Evolutionary conservation across 2,113 vertebrate species (phyloP), one percentile per base, ranked within the genome.

Genomic region (Festucalex cinctus): DNA sequence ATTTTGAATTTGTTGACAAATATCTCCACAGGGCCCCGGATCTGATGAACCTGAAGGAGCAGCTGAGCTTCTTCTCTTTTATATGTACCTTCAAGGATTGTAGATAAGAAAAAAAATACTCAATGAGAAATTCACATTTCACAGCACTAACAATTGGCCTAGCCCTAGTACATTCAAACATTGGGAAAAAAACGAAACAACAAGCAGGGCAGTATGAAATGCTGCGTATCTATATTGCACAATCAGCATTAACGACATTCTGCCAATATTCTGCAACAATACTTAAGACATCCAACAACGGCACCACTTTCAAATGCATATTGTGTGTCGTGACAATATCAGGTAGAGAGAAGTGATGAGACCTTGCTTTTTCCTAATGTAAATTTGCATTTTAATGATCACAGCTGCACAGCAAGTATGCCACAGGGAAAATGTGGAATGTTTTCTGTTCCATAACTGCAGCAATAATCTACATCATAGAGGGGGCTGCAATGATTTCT

Each of bases 1-100:
- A 92, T 96, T 88, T 93, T 98, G 87, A 99, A 98, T 88, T 98
- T 98, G 85, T 93, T 96, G 85, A 94, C 91, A 61, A 97, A 98
- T 77, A 94, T 95, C 77, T 99, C 96, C 82, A 94, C 90, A 0
- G 96, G 96, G 5, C 97, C 96, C 20, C 90, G 92, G 53, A 98
- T 93, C 81, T 98, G 94, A 77, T 98, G 93, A 35, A 98, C 93
- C 85, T 97, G 96, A 20, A 99, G 93, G n/a, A 97, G 90, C 74
- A 99, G 93, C 79, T 98, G 95, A 63, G 95, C 92, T 1, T 99
- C 97, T 62, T 98, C 96, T 65, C 92, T 94, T 82, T 95, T 98
- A 79, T 95, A 99, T 65, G 90, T 88, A 48, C 97, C 97, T 98
- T 69, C 10, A 79, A 59, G 73, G 69, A 2, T 43, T 39, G 63